phyloP scores from a whole-genome alignment of 2,113 vertebrate genomes.

The Okapia johnstoni region DNA sequence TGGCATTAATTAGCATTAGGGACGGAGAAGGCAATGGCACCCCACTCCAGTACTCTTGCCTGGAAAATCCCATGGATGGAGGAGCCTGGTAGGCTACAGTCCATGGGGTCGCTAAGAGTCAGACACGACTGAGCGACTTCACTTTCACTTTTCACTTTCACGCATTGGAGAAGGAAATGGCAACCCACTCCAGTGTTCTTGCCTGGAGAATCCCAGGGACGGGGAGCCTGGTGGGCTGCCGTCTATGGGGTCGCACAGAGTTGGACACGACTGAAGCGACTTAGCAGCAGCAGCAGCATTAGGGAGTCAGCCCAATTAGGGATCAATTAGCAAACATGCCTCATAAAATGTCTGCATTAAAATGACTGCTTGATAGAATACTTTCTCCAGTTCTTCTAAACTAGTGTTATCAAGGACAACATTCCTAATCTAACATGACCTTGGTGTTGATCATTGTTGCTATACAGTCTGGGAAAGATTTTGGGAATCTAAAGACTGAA shows the following conservation, averaged over 20 bases:
- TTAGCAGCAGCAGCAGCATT: neutral
- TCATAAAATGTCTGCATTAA: conserved; percentile 8
- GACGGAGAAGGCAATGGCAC: neutral
- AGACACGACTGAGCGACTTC: no score
- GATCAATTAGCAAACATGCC: neutral
- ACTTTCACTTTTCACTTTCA: no score
- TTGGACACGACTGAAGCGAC: no score
- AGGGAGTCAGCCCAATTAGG: neutral
- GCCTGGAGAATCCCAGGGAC: no score
- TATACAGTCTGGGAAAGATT: neutral
- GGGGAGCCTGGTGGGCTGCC: no score
- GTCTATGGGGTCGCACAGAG: no score
- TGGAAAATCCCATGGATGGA: no score
- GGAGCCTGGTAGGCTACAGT: no score
- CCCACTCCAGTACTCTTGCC: no score
- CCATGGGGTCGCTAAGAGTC: no score
- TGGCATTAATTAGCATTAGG: neutral
- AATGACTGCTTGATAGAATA: conserved; percentile 6
- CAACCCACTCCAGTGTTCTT: no score
- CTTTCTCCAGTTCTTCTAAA: conserved; percentile 8
- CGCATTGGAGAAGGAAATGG: no score
- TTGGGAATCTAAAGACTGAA: neutral
- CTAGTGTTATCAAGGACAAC: neutral
- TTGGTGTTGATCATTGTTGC: neutral
- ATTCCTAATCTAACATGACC: neutral